A percentile compares a stretch with the other conserved stretches of the same genome.
phyloP scores from a whole-genome alignment of 1,140 invertebrate genomes.

The Plutomurus gul region DNA sequence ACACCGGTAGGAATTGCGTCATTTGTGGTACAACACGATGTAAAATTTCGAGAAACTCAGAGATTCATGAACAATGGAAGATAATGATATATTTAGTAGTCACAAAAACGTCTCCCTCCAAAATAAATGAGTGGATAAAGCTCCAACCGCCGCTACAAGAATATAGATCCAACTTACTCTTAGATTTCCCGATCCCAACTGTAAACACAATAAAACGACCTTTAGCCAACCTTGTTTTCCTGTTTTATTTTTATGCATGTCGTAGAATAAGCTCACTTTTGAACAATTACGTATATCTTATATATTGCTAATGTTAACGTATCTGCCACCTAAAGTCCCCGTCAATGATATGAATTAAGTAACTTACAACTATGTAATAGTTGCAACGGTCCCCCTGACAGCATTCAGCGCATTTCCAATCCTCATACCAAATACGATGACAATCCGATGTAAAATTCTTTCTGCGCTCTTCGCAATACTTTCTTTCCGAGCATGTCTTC shows the following conservation, averaged over 20 bases:
- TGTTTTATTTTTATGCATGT: not conserved
- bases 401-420: conserved; percentile 97
- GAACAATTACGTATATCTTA: too few species aligned
- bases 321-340: too few species aligned
- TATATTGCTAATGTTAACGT: too few species aligned
- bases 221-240: not conserved
- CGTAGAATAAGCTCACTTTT: not conserved
- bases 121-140: not conserved
- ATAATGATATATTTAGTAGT: too few species aligned
- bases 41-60: too few species aligned
- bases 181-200: conserved; percentile 44
- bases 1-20: too few species aligned
- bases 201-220: conserved; percentile 5
- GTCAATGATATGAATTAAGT: not conserved
- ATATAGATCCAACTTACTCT: conserved; percentile 32
- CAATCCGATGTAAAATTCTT: conserved; percentile 75
- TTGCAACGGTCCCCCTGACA: conserved; percentile 96
- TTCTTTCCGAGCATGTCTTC: conserved; percentile 83
- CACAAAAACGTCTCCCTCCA: not conserved
- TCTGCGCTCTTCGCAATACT: conserved; percentile 73
- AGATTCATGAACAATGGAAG: too few species aligned
- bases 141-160: not conserved
- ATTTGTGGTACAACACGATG: too few species aligned
- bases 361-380: conserved; percentile 92
- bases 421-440: conserved; percentile 95